A percentile compares a stretch with the other conserved stretches of the same genome.
Evolutionary conservation across 2,797 vertebrate genomes (phyloP).

Genomic region (Silurus lanzhouensis): DNA sequence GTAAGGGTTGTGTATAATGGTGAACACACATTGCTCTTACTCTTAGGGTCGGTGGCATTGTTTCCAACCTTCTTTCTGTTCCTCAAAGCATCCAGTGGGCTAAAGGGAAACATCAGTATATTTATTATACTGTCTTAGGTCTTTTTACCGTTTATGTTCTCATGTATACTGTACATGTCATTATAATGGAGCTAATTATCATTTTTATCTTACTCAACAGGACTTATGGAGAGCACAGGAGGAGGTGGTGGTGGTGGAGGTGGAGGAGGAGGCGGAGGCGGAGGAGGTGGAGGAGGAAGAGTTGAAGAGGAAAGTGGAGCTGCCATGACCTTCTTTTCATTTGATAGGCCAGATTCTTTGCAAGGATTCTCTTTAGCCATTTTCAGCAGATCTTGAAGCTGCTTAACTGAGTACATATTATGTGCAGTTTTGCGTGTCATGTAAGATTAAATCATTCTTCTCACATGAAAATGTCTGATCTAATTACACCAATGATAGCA

Average conservation of each 20-base stretch:
- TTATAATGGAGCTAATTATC: not conserved
- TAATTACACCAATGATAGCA: slow-evolving; percentile 1
- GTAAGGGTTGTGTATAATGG: not conserved
- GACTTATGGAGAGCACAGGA: slow-evolving; percentile 43
- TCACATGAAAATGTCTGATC: not conserved
- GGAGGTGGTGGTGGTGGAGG: slow-evolving; percentile 62
- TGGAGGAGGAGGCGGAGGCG: slow-evolving; percentile 8
- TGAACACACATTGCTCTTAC: slow-evolving; percentile 57
- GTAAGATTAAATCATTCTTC: not conserved
- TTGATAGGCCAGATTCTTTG: slow-evolving; percentile 33
- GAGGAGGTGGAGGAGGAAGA: not conserved
- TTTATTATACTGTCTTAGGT: slow-evolving; percentile 1
- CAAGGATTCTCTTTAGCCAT: slow-evolving; percentile 1
- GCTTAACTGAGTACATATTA: slow-evolving; percentile 58
- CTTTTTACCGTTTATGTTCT: not conserved
- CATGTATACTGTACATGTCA: slow-evolving; percentile 7
- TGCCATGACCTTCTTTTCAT: slow-evolving; percentile 22
- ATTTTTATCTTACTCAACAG: slow-evolving; percentile 40
- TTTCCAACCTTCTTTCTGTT: slow-evolving; percentile 61
- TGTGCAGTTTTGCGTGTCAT: slow-evolving; percentile 3
- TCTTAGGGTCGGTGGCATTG: slow-evolving; percentile 24
- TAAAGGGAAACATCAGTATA: slow-evolving; percentile 39
- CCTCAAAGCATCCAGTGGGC: slow-evolving; percentile 67
- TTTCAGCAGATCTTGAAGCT: slow-evolving; percentile 56
- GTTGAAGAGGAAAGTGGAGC: not conserved